Base-by-base conservation (phyloP, 2,113 vertebrate species). In the Syrmaticus mikado region DNA sequence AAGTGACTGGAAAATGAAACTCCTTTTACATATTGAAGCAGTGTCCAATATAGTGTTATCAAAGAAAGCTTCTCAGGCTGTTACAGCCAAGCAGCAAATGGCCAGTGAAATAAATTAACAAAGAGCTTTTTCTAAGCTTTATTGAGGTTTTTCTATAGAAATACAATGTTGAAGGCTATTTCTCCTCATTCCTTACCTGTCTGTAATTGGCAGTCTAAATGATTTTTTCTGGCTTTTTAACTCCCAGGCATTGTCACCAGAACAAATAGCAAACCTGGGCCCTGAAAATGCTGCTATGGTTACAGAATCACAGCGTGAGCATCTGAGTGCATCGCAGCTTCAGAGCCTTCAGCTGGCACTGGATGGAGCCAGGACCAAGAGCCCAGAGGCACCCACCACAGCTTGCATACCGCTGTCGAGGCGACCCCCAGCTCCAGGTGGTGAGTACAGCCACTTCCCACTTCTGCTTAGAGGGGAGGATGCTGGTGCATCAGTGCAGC, bases 181-280 rank as follows among this genome's bases (percentile, higher is more conserved):
- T 85, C 75, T 34, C 25, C 13, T 87, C 67, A 28, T 84, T 93
- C 82, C 84, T 82, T 43, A 89, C 78, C 46, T 92, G 61, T 58
- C 12, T 40, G 3, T 61, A 74, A 82, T 17, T 65, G 81, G 84
- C 55, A 85, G n/a, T 46, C 78, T 61, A 61, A 92, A 58, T 38
- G 65, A 40, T 7, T 53, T 85, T 62, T 43, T 53, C 17, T 77
- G 60, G 8, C 68, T 88, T 74, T 36, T 16, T 85, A 81, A 27
- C 34, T 65, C 38, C 8, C 82, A 98, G 98, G 97, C 91, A 38
- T 90, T 98, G 92, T 98, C 98, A 14, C 55, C 94, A 5, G 96
- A 96, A 30, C 98, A 98, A 87, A 97, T 98, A 60, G 95, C 95
- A 32, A 95, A 76, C 65, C 72, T 98, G 79, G 98, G 98, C 24